Percentiles rank a stretch among this genome's conserved stretches.
These are phyloP conservation scores for Perodicticus potto DNA, from an alignment of 2,797 vertebrate species.

Conservation along the genomic window DNA sequence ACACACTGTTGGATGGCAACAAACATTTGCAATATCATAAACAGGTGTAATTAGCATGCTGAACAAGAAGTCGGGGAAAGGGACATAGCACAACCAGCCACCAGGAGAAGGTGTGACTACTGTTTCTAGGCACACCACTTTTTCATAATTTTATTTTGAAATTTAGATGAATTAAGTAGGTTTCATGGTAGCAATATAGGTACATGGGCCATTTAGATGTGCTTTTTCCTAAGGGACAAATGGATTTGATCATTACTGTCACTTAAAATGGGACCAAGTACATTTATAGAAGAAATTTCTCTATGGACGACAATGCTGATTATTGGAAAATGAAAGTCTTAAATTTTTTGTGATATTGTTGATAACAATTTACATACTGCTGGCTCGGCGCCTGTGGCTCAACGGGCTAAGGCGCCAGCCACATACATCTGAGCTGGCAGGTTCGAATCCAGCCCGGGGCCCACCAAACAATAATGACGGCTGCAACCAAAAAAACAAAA, in stretches of 20 bases:
- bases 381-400: too few relatives aligned
- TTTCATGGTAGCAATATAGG: background rate
- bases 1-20: background rate
- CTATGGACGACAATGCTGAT: background rate
- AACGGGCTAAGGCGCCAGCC: too few relatives aligned
- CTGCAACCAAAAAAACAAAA: too few relatives aligned
- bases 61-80: background rate
- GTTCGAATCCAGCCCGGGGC: too few relatives aligned
- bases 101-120: background rate
- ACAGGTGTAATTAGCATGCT: background rate
- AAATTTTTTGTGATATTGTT: background rate
- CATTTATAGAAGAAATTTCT: background rate
- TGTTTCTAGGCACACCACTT: background rate
- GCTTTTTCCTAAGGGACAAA: background rate
- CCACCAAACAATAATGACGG: too few relatives aligned
- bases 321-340: background rate
- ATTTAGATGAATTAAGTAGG: background rate
- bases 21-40: background rate
- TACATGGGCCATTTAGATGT: background rate
- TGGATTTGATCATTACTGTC: background rate
- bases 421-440: too few relatives aligned
- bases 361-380: background rate
- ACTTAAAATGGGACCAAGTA: background rate
- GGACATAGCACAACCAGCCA: background rate
- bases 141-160: background rate